Evolutionary conservation across 2,888 invertebrate genomes (phyloP).

Genomic region (Pristionchus entomophagus): DNA sequence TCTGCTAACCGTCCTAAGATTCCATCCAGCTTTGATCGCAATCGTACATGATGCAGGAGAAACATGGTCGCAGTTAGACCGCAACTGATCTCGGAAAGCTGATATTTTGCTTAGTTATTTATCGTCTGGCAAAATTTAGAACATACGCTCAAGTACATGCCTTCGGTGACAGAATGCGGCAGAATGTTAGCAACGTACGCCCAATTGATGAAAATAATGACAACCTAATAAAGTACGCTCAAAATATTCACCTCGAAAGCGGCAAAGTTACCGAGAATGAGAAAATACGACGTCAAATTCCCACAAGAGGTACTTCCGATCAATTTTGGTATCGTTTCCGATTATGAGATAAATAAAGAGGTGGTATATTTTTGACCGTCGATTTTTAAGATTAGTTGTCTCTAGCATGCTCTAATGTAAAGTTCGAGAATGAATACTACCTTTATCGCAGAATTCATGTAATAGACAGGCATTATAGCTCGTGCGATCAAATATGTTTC

Average conservation of each 20-base stretch:
- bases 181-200: neutral
- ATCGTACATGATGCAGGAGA: neutral
- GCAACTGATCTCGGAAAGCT: constrained; percentile 1
- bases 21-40: neutral
- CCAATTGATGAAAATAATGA: neutral
- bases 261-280: no score
- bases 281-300: no score
- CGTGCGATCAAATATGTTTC: neutral
- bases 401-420: no score
- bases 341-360: no score
- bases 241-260: no score
- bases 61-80: neutral
- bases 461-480: neutral
- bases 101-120: neutral
- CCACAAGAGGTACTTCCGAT: no score
- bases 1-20: neutral
- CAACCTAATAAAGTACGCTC: neutral
- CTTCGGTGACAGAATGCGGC: neutral
- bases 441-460: neutral
- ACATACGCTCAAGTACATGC: neutral
- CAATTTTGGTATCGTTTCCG: no score
- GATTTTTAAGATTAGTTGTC: no score
- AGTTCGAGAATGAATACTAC: neutral
- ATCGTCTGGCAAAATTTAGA: no score
- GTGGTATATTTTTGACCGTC: no score